These are phyloP conservation scores for Phyllotreta striolata DNA, from an alignment of 2,888 invertebrate genomes.

Conservation along the genomic window DNA sequence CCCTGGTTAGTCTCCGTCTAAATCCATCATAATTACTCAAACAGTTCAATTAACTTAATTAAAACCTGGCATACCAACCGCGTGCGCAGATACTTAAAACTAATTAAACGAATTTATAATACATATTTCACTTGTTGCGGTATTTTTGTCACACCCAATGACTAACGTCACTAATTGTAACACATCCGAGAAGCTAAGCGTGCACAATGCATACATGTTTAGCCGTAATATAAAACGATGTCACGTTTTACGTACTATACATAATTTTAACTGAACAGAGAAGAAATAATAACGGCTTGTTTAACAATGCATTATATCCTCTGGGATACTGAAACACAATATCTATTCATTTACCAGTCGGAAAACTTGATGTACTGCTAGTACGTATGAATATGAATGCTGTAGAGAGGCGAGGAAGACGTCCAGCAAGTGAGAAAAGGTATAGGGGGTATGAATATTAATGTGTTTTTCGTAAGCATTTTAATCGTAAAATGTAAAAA, in stretches of 20 bases:
- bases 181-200: background rate
- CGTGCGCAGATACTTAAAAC: no score
- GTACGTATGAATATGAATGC: conserved; percentile 11
- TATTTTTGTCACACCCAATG: conserved; percentile 18
- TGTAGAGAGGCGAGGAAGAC: background rate
- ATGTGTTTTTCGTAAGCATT: no score
- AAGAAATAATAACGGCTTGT: conserved; percentile 24
- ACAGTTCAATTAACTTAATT: no score
- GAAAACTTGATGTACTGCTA: conserved; percentile 16
- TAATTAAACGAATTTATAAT: no score
- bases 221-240: conserved; percentile 22
- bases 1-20: no score
- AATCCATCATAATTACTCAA: no score
- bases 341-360: conserved; percentile 19
- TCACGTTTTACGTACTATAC: conserved; percentile 24
- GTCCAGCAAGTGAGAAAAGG: background rate
- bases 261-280: conserved; percentile 23
- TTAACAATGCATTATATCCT: conserved; percentile 22
- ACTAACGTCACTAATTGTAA: conserved; percentile 13
- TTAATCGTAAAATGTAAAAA: no score
- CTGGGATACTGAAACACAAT: conserved; percentile 19
- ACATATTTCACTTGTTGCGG: conserved; percentile 13
- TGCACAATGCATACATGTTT: conserved; percentile 8
- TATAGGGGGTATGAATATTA: background rate
- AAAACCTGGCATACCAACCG: no score